Conservation (phyloP, 23 tunicate genomes). For the Halocynthia aurantium region DNA sequence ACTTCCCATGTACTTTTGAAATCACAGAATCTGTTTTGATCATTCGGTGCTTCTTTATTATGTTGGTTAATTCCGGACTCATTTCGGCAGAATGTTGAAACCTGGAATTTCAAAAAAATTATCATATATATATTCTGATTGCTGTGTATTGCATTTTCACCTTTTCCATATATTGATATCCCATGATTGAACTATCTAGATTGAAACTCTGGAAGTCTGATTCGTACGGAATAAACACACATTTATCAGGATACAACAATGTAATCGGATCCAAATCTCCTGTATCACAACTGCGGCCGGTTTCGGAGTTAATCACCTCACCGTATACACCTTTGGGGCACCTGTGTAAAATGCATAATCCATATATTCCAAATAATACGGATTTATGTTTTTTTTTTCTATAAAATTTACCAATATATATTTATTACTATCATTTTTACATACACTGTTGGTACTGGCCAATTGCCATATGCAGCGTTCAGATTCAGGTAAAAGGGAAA, state of each 20-base stretch:
- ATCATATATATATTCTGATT: not conserved
- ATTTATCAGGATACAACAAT: slow-evolving; percentile 25
- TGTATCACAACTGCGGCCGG: not conserved
- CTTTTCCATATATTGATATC: slow-evolving; percentile 36
- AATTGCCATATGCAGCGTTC: not conserved
- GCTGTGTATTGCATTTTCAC: slow-evolving; percentile 2
- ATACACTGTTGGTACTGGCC: slow-evolving; percentile 10
- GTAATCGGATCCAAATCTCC: too few species aligned
- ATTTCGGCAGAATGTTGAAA: not conserved
- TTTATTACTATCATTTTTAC: not conserved
- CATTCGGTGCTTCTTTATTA: slow-evolving; percentile 71
- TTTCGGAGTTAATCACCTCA: slow-evolving; percentile 18
- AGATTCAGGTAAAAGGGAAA: slow-evolving; percentile 41
- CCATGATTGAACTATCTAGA: slow-evolving; percentile 42
- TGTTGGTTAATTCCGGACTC: slow-evolving; percentile 15
- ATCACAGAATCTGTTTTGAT: slow-evolving; percentile 73
- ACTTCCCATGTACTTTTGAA: slow-evolving; percentile 58
- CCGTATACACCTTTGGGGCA: slow-evolving; percentile 40
- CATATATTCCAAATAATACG: not conserved
- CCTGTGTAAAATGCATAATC: slow-evolving; percentile 8
- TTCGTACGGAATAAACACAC: slow-evolving; percentile 48
- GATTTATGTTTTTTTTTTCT: not conserved
- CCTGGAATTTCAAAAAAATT: not conserved
- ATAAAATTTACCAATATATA: not conserved
- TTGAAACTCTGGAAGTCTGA: slow-evolving; percentile 22